phyloP scores from a whole-genome alignment of 2,888 invertebrate genomes.

The Folsomia candida region DNA sequence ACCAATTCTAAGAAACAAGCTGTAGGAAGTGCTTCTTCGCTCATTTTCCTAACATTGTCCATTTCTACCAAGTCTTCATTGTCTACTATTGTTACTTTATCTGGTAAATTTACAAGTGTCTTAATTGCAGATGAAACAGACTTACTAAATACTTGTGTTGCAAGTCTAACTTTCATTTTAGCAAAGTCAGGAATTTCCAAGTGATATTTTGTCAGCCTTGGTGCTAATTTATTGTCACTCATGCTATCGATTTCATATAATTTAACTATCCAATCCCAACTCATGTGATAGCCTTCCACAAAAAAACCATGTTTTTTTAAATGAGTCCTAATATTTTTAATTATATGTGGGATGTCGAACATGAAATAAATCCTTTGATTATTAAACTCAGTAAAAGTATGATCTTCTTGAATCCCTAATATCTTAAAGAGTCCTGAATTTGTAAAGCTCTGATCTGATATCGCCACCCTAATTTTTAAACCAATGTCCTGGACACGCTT shows the following conservation, averaged over 20 bases:
- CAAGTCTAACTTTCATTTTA: conserved; percentile 19
- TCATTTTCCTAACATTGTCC: background rate
- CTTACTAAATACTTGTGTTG: conserved; percentile 14
- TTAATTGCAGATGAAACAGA: conserved; percentile 15
- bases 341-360: conserved; percentile 20
- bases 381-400: background rate
- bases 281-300: background rate
- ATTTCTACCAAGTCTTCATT: no score
- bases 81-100: no score
- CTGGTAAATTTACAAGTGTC: no score
- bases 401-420: background rate
- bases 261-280: background rate
- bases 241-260: conserved; percentile 12
- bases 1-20: conserved; percentile 11
- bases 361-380: conserved; percentile 7
- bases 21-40: background rate
- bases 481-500: background rate
- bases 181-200: conserved; percentile 6
- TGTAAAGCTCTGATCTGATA: conserved; percentile 14
- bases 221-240: background rate
- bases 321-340: conserved; percentile 17
- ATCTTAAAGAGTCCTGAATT: conserved; percentile 8
- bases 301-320: conserved; percentile 16
- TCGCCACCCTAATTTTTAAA: background rate
- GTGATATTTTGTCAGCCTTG: conserved; percentile 7